Base-by-base conservation (phyloP, 2,797 vertebrate genomes). In the Nannoperca australis region DNA sequence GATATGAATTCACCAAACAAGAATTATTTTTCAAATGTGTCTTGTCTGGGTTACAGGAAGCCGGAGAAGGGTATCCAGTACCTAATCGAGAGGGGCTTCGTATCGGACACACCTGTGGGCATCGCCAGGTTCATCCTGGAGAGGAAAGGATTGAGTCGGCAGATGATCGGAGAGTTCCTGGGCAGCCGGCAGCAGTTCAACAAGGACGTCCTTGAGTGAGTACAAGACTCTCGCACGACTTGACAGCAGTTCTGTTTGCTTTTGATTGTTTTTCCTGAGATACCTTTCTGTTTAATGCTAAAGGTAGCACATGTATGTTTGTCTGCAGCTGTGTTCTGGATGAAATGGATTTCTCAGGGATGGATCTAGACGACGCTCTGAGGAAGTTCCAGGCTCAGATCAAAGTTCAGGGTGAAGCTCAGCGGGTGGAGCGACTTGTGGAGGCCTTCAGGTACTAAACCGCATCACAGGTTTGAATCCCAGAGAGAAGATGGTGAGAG, bases 11-110 rank as follows among this genome's bases (percentile, higher is more conserved):
- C 32, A 32, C 32, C 3, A 38, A 6, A 20, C 10, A 42, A 17
- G n/a, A 30, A 7, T 34, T 8, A 1, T 34, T 34, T 34, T 34
- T 4, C 1, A 34, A 34, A 34, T 7, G 34, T 34, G 7, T 53
- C 7, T 55, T 1, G 14, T 36, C n/a, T 73, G 10, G 7, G 14
- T 51, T 22, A 0, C 85, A 98, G 98, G 95, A 99, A 99, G 86
- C 97, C 97, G 0, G 98, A 99, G 93, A 98, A 98, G 85, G 98
- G 98, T 67, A 97, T 97, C 94, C 97, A 98, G 94, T 99, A 98
- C 93, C 94, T 99, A 93, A 98, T 99, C 0, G 98, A 99, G 93
- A 91, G 97, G 60, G 96, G 97, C 42, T 99, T 99, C 44, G 96
- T 98, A 59, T 98, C 98, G 0, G 98, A 98, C 94, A 98, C 97